These are phyloP conservation scores for Sandelia bainsii DNA, from an alignment of 2,797 vertebrate species.

Conservation along the genomic window DNA sequence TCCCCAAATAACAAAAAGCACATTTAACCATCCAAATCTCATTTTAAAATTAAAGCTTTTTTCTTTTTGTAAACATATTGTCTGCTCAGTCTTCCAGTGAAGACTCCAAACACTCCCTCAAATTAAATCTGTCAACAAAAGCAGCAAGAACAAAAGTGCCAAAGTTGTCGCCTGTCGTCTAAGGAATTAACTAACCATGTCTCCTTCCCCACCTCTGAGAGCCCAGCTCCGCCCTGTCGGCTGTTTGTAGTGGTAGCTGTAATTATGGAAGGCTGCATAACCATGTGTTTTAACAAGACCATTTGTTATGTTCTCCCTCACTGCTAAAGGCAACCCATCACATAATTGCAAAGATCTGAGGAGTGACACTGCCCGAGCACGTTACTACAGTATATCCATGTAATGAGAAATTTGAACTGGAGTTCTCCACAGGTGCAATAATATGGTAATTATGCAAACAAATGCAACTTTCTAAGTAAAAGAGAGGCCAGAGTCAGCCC, in stretches of 20 bases:
- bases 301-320: constrained; percentile 54
- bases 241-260: constrained; percentile 77
- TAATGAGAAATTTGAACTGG: constrained; percentile 16
- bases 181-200: constrained; percentile 75
- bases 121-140: constrained; percentile 41
- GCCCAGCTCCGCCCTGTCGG: constrained; percentile 70
- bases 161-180: constrained; percentile 65
- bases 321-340: constrained; percentile 41
- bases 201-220: constrained; percentile 63
- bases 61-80: not conserved
- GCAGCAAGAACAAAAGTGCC: constrained; percentile 55
- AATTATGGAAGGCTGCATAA: constrained; percentile 71
- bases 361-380: constrained; percentile 33
- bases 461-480: no score
- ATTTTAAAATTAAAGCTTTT: not conserved
- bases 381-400: constrained; percentile 16
- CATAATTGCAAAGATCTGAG: constrained; percentile 51
- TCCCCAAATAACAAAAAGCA: not conserved
- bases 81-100: not conserved
- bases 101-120: constrained; percentile 14
- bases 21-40: not conserved
- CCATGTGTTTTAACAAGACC: constrained; percentile 65
- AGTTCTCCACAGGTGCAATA: constrained; percentile 1
- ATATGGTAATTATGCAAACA: not conserved
- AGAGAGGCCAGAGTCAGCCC: constrained; percentile 31